These are phyloP conservation scores for Aurelia sp. DNA, from an alignment of 30 jellyfish, hydroid and myxozoan genomes.

Conservation along the genomic window DNA sequence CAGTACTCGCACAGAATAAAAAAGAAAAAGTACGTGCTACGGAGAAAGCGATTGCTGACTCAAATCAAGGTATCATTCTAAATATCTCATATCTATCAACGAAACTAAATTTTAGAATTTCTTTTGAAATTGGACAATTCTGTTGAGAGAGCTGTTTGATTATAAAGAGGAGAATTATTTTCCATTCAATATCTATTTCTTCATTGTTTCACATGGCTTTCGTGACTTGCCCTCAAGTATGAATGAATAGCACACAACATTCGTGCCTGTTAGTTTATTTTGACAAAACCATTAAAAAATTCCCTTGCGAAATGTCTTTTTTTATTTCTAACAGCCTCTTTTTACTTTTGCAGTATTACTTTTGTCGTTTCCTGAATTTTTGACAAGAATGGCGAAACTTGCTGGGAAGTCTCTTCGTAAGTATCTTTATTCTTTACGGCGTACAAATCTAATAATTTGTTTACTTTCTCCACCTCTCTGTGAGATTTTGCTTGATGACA, in stretches of 20 bases:
- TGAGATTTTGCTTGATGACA: not conserved
- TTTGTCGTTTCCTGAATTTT: conserved; percentile 80
- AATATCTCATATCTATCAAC: not conserved
- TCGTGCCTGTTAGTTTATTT: no score
- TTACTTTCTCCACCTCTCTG: not conserved
- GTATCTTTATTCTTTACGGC: conserved; percentile 22
- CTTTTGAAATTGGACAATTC: no score
- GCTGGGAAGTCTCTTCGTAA: conserved; percentile 87
- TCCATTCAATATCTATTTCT: no score
- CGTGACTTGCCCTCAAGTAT: no score
- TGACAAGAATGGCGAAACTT: conserved; percentile 82
- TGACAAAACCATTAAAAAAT: no score
- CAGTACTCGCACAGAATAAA: conserved; percentile 88
- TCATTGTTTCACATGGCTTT: no score
- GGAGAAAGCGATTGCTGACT: conserved; percentile 88
- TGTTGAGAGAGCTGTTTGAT: no score
- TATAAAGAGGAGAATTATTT: no score
- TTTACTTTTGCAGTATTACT: conserved; percentile 39
- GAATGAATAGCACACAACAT: no score
- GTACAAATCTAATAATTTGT: not conserved
- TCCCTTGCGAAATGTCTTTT: no score
- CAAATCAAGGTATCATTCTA: conserved; percentile 79
- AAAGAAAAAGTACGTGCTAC: conserved; percentile 76
- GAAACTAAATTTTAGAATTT: no score
- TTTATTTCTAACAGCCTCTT: not conserved